A percentile compares a stretch with the other conserved stretches of the same genome.
These are phyloP conservation scores for Mylabris sibirica DNA, from an alignment of 2,888 invertebrate genomes.

Conservation along the genomic window DNA sequence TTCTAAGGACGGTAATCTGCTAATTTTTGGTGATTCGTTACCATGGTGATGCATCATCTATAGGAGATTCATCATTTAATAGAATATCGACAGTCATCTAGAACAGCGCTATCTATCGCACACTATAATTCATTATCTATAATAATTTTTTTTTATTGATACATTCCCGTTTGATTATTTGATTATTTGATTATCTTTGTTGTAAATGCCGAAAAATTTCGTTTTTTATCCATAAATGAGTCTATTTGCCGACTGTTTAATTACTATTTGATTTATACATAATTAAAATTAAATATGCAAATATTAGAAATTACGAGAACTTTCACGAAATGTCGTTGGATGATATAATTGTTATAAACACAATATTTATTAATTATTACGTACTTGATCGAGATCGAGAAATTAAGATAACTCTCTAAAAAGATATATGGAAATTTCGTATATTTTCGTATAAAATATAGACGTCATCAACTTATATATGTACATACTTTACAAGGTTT, in stretches of 20 bases:
- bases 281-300: background rate
- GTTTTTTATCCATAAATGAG: background rate
- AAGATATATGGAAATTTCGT: background rate
- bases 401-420: background rate
- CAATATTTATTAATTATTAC: no score
- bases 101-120: no score
- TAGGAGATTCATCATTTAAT: no score
- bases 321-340: background rate
- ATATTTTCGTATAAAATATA: background rate
- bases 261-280: background rate
- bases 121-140: no score
- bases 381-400: no score
- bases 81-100: no score
- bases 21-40: no score
- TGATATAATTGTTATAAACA: no score
- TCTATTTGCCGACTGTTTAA: background rate
- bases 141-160: constrained; percentile 8
- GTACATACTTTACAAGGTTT: background rate
- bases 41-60: no score
- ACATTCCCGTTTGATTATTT: background rate
- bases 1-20: no score
- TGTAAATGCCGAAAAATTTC: background rate
- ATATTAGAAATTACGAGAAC: background rate
- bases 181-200: background rate
- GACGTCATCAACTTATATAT: background rate